Evolutionary conservation across 2,888 invertebrate genomes (phyloP).

Genomic region (Hirtodrosophila trivittata): DNA sequence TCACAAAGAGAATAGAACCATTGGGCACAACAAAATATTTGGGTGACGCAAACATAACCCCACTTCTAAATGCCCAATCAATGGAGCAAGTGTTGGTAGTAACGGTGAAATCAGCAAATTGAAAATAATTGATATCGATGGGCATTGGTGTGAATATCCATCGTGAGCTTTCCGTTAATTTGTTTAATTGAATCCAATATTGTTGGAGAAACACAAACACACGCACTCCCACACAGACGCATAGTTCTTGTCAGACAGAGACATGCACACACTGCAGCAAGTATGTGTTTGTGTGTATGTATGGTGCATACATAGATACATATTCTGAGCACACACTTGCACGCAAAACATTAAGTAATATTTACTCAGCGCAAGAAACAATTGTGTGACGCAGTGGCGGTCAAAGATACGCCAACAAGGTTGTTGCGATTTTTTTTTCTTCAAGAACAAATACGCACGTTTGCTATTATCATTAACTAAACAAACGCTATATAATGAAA

Average conservation of each 20-base stretch:
- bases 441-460: constrained; percentile 46
- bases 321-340: constrained; percentile 72
- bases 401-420: constrained; percentile 27
- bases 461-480: constrained; percentile 56
- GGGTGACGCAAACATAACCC: constrained; percentile 78
- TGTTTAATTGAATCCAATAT: constrained; percentile 71
- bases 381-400: constrained; percentile 25
- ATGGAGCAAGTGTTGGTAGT: constrained; percentile 25
- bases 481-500: constrained; percentile 53
- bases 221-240: constrained; percentile 18
- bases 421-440: constrained; percentile 38
- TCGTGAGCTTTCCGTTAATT: constrained; percentile 52
- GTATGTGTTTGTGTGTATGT: constrained; percentile 20
- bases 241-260: constrained; percentile 17
- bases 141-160: constrained; percentile 44
- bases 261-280: constrained; percentile 29
- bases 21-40: constrained; percentile 64
- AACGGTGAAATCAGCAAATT: constrained; percentile 63
- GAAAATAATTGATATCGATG: constrained; percentile 69
- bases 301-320: constrained; percentile 64
- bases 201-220: constrained; percentile 43
- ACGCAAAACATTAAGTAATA: constrained; percentile 74
- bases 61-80: constrained; percentile 56
- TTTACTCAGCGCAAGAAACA: constrained; percentile 55
- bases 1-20: constrained; percentile 31